Evolutionary conservation across 2,888 invertebrate genomes (phyloP).

Genomic region (Caenorhabditis wallacei): DNA sequence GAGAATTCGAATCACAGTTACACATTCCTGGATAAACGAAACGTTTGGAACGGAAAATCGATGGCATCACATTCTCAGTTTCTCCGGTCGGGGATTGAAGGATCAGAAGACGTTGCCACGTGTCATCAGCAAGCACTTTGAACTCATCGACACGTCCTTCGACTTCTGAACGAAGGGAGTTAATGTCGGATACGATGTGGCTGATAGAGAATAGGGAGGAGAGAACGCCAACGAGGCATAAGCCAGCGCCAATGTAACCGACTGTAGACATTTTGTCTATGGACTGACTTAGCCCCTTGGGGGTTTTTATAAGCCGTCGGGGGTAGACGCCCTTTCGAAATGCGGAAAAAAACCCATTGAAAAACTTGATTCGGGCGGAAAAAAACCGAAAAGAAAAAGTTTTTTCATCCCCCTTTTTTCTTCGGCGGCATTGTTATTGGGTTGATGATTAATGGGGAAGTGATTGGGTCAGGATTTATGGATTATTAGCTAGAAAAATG

Average conservation of each 20-base stretch:
- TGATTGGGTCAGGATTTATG: background rate
- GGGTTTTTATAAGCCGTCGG: background rate
- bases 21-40: conserved; percentile 74
- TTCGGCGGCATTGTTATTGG: background rate
- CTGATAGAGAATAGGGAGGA: conserved; percentile 69
- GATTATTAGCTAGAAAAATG: background rate
- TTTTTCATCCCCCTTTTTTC: background rate
- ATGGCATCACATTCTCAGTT: conserved; percentile 69
- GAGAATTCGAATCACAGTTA: conserved; percentile 69
- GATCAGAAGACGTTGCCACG: conserved; percentile 74
- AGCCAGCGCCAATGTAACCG: conserved; percentile 66
- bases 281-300: background rate
- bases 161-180: conserved; percentile 72
- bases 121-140: conserved; percentile 72
- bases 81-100: conserved; percentile 73
- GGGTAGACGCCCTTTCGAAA: background rate
- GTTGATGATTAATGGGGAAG: background rate
- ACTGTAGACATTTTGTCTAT: conserved; percentile 56
- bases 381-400: background rate
- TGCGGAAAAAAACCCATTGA: background rate
- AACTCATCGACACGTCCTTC: conserved; percentile 68
- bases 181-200: conserved; percentile 73
- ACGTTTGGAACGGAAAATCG: conserved; percentile 68
- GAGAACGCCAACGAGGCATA: conserved; percentile 68
- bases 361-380: background rate